phyloP scores from a whole-genome alignment of 2,888 invertebrate genomes.

The Hirudinaria manillensis region DNA sequence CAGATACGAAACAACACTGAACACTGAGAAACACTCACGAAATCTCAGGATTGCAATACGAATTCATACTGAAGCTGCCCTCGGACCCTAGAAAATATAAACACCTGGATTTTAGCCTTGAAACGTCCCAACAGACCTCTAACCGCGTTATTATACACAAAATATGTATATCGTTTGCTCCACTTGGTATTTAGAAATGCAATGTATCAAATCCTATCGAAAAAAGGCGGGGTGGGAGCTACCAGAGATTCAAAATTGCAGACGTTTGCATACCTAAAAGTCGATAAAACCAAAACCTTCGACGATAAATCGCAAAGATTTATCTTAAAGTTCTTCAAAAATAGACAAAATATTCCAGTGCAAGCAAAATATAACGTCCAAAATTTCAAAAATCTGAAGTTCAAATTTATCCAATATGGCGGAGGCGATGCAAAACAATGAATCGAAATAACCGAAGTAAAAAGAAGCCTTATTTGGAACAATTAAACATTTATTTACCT shows the following conservation, averaged over 20 bases:
- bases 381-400: constrained; percentile 25
- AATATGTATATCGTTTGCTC: no score
- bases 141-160: not conserved
- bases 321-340: not conserved
- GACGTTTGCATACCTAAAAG: constrained; percentile 11
- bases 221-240: constrained; percentile 22
- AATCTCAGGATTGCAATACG: constrained; percentile 12
- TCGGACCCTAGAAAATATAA: not conserved
- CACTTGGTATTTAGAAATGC: not conserved
- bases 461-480: no score
- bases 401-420: constrained; percentile 29
- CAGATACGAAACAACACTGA: not conserved
- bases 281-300: not conserved
- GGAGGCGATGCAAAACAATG: constrained; percentile 32
- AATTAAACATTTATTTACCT: no score
- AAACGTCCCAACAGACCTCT: not conserved
- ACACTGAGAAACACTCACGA: not conserved
- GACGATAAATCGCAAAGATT: not conserved
- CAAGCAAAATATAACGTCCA: constrained; percentile 8
- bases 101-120: not conserved
- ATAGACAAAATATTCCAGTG: not conserved
- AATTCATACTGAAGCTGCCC: not conserved
- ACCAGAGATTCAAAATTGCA: constrained; percentile 7
- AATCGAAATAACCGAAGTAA: constrained; percentile 21
- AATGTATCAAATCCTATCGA: not conserved